Evolutionary conservation across 1,140 invertebrate genomes (phyloP), one percentile per base, ranked within the genome.

Genomic region (Zaprionus davidi): DNA sequence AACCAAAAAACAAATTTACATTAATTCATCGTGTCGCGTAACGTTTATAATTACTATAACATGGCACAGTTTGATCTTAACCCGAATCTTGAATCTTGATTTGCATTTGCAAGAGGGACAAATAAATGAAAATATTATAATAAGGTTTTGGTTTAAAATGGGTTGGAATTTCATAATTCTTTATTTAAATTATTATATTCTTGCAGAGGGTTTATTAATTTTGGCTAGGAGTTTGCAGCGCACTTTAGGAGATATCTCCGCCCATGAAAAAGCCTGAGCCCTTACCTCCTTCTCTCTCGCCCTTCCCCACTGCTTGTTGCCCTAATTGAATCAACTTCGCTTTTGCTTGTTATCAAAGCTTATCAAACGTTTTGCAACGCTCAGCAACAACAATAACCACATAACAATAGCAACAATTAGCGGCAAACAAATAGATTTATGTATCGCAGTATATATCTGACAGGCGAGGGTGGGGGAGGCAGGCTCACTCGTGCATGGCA

Each of bases 401-500:
- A 51, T 44, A 67, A 87, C 79, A 79, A 87, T 82, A 44, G 69
- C 38, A 69, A 36, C 56, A 84, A 85, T 84, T 84, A 84, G 71
- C 67, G 51, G 4, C 44, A 22, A 62, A 78, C 80, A 86, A 79
- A 77, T 81, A 71, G 65, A 72, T 77, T 31, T 44, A 76, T 63
- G 78, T 34, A 68, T 44, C 24, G 24, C 15, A 12, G 49, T 38
- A 65, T 55, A 41, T 60, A 38, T 65, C 28, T 31, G 17, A 66
- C 38, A 15, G 20, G 31, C 2, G 31, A 9, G 15, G 53, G 68
- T 5, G 13, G 5, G 17, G 59, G 73, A 66, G 67, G 65, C 71
- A 76, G 57, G 46, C 56, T 75, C 66, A 88, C 69, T 88, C 84
- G 81, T 87, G 84, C 84, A 76, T 87, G 75, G 17, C 63, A 66